These are phyloP conservation scores for Dipodomys stephensi DNA, from an alignment of 2,113 vertebrate species.

Conservation along the genomic window DNA sequence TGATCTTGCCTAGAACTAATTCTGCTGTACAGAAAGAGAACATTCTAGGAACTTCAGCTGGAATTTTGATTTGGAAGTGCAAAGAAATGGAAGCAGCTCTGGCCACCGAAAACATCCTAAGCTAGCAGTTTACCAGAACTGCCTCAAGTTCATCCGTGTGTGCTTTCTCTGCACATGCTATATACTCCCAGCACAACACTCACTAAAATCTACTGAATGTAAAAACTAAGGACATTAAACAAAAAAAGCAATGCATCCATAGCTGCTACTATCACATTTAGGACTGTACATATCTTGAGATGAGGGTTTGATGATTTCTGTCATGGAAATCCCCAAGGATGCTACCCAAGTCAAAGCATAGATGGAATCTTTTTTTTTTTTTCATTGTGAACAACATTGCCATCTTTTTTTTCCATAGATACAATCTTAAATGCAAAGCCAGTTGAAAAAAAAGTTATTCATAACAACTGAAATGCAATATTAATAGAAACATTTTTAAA, in stretches of 20 bases:
- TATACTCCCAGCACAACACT: neutral
- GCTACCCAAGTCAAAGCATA: neutral
- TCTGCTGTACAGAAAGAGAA: neutral
- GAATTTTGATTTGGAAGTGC: too few species aligned
- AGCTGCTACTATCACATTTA: neutral
- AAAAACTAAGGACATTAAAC: neutral
- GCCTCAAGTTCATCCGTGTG: accelerated
- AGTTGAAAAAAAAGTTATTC: neutral
- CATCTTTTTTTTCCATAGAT: neutral
- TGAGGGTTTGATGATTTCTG: neutral
- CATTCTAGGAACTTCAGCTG: too few species aligned
- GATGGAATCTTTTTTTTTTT: neutral
- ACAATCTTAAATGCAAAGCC: neutral
- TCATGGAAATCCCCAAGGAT: neutral
- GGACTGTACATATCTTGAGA: neutral
- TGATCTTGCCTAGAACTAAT: neutral
- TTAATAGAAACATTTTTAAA: constrained; percentile 16
- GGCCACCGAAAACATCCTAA: too few species aligned
- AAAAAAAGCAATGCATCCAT: neutral
- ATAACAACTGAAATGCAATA: constrained; percentile 1
- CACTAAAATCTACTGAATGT: neutral
- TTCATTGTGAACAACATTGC: too few species aligned
- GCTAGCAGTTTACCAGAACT: neutral
- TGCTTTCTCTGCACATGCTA: neutral
- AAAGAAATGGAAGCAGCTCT: neutral